Evolutionary conservation across 2,113 vertebrate species (phyloP).

Genomic region (Lynx canadensis): DNA sequence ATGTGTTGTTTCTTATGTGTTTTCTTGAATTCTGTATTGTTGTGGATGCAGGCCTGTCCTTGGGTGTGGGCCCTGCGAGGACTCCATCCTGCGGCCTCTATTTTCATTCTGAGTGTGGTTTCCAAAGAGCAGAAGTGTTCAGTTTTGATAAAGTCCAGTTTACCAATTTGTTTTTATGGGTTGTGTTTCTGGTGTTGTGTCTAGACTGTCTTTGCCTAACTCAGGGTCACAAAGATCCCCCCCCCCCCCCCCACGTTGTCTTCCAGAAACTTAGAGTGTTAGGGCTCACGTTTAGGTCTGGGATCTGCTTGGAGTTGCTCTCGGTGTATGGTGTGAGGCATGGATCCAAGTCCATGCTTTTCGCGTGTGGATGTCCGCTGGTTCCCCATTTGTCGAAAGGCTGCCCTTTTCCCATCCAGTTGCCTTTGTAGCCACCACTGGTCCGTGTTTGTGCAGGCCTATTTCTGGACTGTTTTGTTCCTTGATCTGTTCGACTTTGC

Average conservation of each 20-base stretch:
- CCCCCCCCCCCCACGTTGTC: neutral
- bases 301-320: neutral
- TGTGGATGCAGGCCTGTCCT: neutral
- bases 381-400: neutral
- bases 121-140: neutral
- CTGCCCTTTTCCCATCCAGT: neutral
- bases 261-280: neutral
- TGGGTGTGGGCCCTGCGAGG: neutral
- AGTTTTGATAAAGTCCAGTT: neutral
- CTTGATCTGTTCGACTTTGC: accelerated
- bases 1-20: neutral
- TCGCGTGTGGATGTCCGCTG: accelerated
- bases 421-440: no score
- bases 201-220: neutral
- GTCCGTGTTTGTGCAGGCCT: neutral
- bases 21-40: neutral
- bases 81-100: no score
- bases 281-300: neutral
- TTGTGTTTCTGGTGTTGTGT: neutral
- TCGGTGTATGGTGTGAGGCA: accelerated
- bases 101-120: neutral
- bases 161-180: neutral
- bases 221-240: neutral
- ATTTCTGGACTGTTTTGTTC: neutral
- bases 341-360: neutral